These are phyloP conservation scores for Perognathus longimembris DNA, from an alignment of 2,113 vertebrate genomes.

Conservation along the genomic window DNA sequence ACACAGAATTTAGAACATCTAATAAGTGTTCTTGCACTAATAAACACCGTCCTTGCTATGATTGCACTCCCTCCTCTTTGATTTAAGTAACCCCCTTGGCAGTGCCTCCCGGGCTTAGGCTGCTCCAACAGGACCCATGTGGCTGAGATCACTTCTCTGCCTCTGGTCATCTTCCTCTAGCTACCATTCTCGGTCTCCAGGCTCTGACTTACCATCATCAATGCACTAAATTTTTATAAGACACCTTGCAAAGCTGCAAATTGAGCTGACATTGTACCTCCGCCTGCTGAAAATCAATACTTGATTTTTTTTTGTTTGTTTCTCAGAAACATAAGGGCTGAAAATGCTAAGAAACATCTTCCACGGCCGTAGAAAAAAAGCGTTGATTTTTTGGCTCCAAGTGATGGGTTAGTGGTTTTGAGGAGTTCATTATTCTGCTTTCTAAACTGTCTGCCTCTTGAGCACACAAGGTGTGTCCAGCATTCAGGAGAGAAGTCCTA, in stretches of 20 bases:
- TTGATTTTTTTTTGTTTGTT: slow-evolving; percentile 49
- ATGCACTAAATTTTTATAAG: slow-evolving; percentile 33
- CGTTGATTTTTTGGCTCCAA: background rate
- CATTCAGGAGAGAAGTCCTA: background rate
- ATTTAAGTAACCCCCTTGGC: background rate
- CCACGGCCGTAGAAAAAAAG: background rate
- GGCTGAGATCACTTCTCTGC: background rate
- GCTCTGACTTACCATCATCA: background rate
- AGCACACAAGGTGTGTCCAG: accelerated
- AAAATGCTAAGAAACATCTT: background rate
- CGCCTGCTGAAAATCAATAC: slow-evolving; percentile 50
- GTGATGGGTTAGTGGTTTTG: background rate
- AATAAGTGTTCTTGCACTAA: background rate
- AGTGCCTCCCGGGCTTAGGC: too few species aligned
- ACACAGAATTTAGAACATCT: background rate
- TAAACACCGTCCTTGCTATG: background rate
- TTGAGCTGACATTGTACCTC: background rate
- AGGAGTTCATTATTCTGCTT: background rate
- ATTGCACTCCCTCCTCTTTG: background rate
- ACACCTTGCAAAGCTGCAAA: slow-evolving; percentile 16
- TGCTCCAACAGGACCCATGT: accelerated
- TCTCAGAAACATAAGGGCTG: background rate
- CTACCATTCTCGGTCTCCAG: background rate
- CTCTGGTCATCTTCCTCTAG: background rate
- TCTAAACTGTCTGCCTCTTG: background rate